phyloP scores from a whole-genome alignment of 2,113 vertebrate species.

The Tragelaphus strepsiceros region DNA sequence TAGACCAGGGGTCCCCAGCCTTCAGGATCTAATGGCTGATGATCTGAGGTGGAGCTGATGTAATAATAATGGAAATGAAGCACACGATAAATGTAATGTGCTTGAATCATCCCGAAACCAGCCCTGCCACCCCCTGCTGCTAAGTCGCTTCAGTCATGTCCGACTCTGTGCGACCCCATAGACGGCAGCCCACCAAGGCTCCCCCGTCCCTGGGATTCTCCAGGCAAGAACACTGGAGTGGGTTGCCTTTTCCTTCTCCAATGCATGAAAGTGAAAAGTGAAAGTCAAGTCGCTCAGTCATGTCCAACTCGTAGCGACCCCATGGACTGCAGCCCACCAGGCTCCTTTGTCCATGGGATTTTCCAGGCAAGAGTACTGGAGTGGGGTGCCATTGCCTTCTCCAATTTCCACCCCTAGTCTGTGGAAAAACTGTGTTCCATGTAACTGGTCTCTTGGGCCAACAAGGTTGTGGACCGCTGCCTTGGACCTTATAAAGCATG shows the following conservation, averaged over 20 bases:
- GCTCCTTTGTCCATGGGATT: not conserved
- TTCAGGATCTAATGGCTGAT: not conserved
- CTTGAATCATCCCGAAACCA: not conserved
- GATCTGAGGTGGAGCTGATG: not conserved
- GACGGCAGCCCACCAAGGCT: not conserved
- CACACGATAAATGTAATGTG: not conserved
- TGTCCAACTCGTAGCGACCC: not conserved
- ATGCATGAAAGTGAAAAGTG: not conserved
- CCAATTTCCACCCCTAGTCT: not conserved
- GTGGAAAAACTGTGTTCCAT: not conserved
- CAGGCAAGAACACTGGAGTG: not conserved
- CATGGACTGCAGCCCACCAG: too few species aligned
- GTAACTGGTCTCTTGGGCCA: not conserved
- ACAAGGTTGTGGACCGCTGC: not conserved
- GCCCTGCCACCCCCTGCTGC: not conserved
- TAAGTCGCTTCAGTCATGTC: not conserved
- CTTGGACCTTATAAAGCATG: not conserved
- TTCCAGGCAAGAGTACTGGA: not conserved
- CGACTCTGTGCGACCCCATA: not conserved
- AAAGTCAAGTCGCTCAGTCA: rapidly evolving
- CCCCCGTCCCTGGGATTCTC: not conserved
- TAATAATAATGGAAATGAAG: not conserved
- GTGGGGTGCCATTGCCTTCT: not conserved
- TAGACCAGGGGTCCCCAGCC: not conserved
- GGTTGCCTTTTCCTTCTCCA: not conserved